Evolutionary conservation across 2,797 vertebrate genomes (phyloP).

Genomic region (Sebastes elongatus): DNA sequence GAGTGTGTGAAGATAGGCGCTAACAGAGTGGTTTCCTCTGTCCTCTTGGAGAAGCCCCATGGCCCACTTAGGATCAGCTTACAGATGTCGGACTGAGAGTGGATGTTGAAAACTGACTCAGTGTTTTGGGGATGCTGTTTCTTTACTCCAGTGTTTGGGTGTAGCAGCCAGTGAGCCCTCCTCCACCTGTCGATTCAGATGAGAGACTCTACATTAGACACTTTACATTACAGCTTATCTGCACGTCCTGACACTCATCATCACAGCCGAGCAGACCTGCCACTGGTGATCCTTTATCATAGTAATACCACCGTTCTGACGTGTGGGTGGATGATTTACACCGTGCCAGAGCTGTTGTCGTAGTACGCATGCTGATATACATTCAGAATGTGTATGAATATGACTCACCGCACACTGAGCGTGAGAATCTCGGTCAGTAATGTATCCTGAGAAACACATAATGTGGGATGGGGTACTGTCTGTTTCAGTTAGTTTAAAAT

Average conservation of each 20-base stretch:
- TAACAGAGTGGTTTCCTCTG: constrained; percentile 49
- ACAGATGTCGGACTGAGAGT: constrained; percentile 29
- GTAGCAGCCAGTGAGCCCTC: background rate
- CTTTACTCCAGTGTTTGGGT: constrained; percentile 20
- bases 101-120: constrained; percentile 13
- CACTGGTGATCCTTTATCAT: constrained; percentile 11
- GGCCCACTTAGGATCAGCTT: constrained; percentile 49
- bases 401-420: constrained; percentile 52
- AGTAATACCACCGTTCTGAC: constrained; percentile 16
- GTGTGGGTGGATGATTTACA: constrained; percentile 48
- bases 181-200: constrained; percentile 17
- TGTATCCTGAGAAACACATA: constrained; percentile 10
- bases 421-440: constrained; percentile 40
- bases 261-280: constrained; percentile 5
- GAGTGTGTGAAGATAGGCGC: constrained; percentile 18
- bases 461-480: background rate
- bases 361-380: background rate
- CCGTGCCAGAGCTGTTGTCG: constrained; percentile 15
- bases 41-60: constrained; percentile 42
- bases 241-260: background rate
- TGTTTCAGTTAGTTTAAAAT: constrained; percentile 8
- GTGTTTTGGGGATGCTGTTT: constrained; percentile 19
- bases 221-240: background rate
- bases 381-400: constrained; percentile 13
- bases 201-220: background rate